Percentiles rank a stretch among this genome's conserved stretches.
Conservation (phyloP, 2,888 invertebrate species). For the Luperina nickerlii region DNA sequence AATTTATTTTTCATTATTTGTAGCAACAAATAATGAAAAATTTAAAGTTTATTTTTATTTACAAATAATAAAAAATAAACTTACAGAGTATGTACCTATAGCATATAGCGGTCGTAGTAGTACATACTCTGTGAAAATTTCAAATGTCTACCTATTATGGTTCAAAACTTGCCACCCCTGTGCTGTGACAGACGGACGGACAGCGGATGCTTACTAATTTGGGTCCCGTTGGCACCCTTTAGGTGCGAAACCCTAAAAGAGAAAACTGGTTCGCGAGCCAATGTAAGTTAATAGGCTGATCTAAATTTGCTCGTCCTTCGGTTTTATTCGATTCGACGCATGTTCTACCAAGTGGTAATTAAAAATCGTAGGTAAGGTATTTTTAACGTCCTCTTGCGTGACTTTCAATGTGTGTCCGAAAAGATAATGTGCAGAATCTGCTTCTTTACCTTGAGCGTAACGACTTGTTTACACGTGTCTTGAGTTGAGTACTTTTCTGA, state of each 20-base stretch:
- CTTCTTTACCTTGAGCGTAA: background rate
- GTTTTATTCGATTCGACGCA: constrained; percentile 5
- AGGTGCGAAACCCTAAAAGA: constrained; percentile 34
- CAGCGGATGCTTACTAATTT: too few species aligned
- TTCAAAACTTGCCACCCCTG: background rate
- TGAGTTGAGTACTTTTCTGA: background rate
- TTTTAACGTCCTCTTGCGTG: constrained; percentile 29
- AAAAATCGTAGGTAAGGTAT: constrained; percentile 30
- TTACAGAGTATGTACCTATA: too few species aligned
- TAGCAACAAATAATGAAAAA: too few species aligned
- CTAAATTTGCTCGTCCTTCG: constrained; percentile 39
- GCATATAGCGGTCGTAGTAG: background rate
- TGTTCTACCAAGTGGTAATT: constrained; percentile 25
- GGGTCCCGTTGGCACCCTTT: background rate
- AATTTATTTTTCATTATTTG: background rate
- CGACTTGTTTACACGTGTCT: background rate
- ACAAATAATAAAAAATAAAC: too few species aligned
- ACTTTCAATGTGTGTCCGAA: constrained; percentile 11
- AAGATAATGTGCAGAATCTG: background rate
- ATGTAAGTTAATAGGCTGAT: constrained; percentile 51
- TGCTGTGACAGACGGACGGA: background rate
- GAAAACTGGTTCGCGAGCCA: constrained; percentile 32
- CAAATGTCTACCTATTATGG: background rate
- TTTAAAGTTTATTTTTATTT: background rate
- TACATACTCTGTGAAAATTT: background rate